phyloP scores from a whole-genome alignment of 1,140 invertebrate species.

The Aleiodes sp. region DNA sequence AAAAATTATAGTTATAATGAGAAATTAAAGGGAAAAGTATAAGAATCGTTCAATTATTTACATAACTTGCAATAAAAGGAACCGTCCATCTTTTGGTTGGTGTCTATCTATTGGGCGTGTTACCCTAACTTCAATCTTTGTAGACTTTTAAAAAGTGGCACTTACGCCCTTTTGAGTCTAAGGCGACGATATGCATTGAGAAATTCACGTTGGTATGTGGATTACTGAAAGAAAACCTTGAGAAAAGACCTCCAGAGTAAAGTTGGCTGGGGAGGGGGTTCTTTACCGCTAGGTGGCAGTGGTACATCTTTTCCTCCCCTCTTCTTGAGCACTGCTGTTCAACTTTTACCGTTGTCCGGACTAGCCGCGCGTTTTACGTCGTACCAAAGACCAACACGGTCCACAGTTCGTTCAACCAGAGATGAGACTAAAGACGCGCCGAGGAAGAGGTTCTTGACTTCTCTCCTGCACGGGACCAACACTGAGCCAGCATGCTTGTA shows the following conservation, averaged over 20 bases:
- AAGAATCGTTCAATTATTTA: too few species aligned
- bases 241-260: slow-evolving; percentile 20
- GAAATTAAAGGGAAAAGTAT: slow-evolving; percentile 1
- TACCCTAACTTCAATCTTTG: too few species aligned
- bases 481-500: slow-evolving; percentile 17
- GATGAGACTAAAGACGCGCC: slow-evolving; percentile 38
- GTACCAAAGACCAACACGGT: slow-evolving; percentile 24
- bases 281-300: slow-evolving; percentile 42
- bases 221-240: slow-evolving; percentile 24
- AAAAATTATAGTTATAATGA: slow-evolving; percentile 6
- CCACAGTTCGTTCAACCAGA: slow-evolving; percentile 42
- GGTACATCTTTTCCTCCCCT: slow-evolving; percentile 36
- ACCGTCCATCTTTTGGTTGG: too few species aligned
- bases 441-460: slow-evolving; percentile 40
- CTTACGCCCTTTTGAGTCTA: too few species aligned
- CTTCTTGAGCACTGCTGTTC: slow-evolving; percentile 30
- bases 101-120: too few species aligned
- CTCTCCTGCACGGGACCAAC: slow-evolving; percentile 12
- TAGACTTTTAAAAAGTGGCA: too few species aligned
- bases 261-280: slow-evolving; percentile 23
- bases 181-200: too few species aligned
- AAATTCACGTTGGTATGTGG: not conserved
- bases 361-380: slow-evolving; percentile 36
- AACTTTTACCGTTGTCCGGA: slow-evolving; percentile 39
- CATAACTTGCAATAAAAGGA: too few species aligned